Conservation (phyloP, 1,140 invertebrate species). For the Maconellicoccus hirsutus region DNA sequence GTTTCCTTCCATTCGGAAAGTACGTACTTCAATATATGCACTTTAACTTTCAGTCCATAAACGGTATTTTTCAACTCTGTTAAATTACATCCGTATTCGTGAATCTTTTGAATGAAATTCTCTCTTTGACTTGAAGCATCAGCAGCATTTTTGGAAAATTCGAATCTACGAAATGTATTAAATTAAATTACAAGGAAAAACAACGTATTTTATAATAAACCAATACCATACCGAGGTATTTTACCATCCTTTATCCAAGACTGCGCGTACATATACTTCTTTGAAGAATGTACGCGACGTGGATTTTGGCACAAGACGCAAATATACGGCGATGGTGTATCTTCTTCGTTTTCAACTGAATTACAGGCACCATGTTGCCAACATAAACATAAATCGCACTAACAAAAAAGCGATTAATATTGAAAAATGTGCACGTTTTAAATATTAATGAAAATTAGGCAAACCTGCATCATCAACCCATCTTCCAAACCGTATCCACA, state of each 20-base stretch:
- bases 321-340: constrained; percentile 82
- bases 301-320: constrained; percentile 78
- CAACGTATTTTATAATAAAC: not conserved
- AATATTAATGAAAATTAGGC: no score
- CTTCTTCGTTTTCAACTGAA: constrained; percentile 60
- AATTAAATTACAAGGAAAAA: constrained; percentile 25
- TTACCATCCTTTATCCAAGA: constrained; percentile 76
- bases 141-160: not conserved
- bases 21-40: not conserved
- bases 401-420: constrained; percentile 30
- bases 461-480: constrained; percentile 70
- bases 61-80: not conserved
- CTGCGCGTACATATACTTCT: constrained; percentile 68
- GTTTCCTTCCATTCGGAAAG: no score
- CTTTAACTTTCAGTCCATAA: not conserved
- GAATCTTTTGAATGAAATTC: not conserved
- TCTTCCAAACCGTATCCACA: constrained; percentile 77
- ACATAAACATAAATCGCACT: constrained; percentile 86
- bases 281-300: constrained; percentile 50
- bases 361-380: constrained; percentile 90
- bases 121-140: not conserved
- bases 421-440: no score
- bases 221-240: constrained; percentile 43
- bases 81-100: not conserved
- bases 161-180: constrained; percentile 10